Evolutionary conservation across 2,888 invertebrate species (phyloP).

Genomic region (Crematogaster levior): DNA sequence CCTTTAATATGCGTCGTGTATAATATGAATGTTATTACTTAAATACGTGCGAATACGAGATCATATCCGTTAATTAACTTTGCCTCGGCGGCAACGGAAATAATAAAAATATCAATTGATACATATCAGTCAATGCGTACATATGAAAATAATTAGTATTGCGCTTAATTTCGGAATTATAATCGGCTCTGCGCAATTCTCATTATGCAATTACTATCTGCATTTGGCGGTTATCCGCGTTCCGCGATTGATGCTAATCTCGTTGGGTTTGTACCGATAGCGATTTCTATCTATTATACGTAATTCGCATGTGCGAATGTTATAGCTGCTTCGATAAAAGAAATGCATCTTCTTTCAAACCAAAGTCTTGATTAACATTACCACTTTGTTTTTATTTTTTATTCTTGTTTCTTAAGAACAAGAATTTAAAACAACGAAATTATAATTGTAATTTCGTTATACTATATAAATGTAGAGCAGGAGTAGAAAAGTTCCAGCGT

Average conservation of each 20-base stretch:
- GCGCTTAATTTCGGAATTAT: neutral
- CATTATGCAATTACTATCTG: slow-evolving; percentile 52
- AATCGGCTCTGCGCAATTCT: slow-evolving; percentile 3
- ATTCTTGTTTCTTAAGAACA: neutral
- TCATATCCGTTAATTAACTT: slow-evolving; percentile 52
- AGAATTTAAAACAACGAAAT: too few species aligned
- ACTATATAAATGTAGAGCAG: neutral
- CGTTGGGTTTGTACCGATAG: neutral
- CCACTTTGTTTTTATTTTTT: neutral
- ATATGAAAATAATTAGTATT: slow-evolving; percentile 10
- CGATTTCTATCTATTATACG: neutral
- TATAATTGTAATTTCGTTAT: too few species aligned
- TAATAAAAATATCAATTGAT: slow-evolving; percentile 15
- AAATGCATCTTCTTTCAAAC: neutral
- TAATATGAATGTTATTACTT: neutral
- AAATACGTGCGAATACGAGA: neutral
- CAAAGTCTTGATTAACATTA: neutral
- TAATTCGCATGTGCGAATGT: neutral
- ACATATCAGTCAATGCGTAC: neutral
- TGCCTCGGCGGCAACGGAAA: neutral
- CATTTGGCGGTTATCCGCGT: neutral
- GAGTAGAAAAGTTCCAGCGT: neutral
- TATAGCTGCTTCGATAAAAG: neutral
- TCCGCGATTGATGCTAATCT: neutral
- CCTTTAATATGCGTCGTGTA: neutral